Evolutionary conservation across 2,113 vertebrate species (phyloP), one percentile per base, ranked within the genome.

Genomic region (Gymnocephalus cernua): DNA sequence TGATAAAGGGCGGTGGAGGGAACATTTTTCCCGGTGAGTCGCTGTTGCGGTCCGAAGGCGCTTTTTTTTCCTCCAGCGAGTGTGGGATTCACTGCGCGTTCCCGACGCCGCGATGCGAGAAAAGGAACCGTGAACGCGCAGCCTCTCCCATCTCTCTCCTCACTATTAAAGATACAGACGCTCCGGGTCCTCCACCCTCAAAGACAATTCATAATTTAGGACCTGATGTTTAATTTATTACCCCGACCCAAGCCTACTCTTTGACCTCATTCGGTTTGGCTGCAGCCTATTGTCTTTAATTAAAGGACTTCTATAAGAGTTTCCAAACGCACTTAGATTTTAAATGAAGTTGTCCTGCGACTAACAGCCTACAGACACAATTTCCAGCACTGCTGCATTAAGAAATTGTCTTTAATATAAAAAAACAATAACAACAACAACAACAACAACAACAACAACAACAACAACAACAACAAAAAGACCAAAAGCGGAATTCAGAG

Each of bases 111-210:
- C 77, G 62, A 74, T 89, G 82, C 75, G 86, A 92, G 85, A 86
- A 84, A 85, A 81, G 18, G 65, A 71, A 19, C 41, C 81, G 88
- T 84, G 93, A 91, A 93, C 95, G 96, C 95, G 92, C 90, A 94
- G 93, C 94, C 94, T 94, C 95, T 96, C 95, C 96, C 94, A 93
- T 94, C 88, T 86, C 59, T 74, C 91, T 93, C 90, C 86, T 91
- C 85, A 47, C 48, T 85, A 92, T 95, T 95, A 95, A 95, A 95
- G 93, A 93, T 75, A 80, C 85, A 89, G 87, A 82, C 91, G 87
- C 80, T 90, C 45, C 64, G 47, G 78, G 59, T 84, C 74, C 68
- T 74, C 87, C 68, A 41, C 67, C 91, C 89, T 86, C 77, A 68
- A 64, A 88, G 86, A 79, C 79, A 88, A 92, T 95, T 68, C 65